phyloP scores from a whole-genome alignment of 1,140 invertebrate genomes.

The Drosophila pandora region DNA sequence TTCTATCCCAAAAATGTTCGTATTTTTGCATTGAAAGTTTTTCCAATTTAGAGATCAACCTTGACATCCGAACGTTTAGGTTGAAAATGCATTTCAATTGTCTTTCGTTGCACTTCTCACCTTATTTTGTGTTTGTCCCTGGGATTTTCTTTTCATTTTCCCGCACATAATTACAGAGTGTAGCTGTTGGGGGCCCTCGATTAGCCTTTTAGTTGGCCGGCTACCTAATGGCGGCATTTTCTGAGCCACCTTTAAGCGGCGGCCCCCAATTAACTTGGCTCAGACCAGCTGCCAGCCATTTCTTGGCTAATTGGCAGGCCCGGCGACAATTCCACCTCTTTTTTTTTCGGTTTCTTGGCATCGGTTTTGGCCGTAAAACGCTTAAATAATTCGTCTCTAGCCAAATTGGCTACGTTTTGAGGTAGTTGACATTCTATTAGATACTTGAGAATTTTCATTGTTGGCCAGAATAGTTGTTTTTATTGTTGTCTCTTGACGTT shows the following conservation, averaged over 20 bases:
- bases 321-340: slow-evolving; percentile 23
- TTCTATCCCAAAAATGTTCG: neutral
- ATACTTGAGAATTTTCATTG: slow-evolving; percentile 35
- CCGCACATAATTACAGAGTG: slow-evolving; percentile 20
- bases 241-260: slow-evolving; percentile 27
- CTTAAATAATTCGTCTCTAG: slow-evolving; percentile 15
- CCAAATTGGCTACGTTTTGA: slow-evolving; percentile 37
- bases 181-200: slow-evolving; percentile 27
- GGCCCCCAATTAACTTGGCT: slow-evolving; percentile 25
- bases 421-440: slow-evolving; percentile 4
- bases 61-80: slow-evolving; percentile 22
- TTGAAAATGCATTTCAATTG: slow-evolving; percentile 17
- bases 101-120: slow-evolving; percentile 22
- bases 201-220: slow-evolving; percentile 39
- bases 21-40: neutral
- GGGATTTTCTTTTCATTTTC: slow-evolving; percentile 14
- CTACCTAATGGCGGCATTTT: slow-evolving; percentile 44
- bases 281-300: slow-evolving; percentile 26
- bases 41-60: slow-evolving; percentile 1
- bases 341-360: slow-evolving; percentile 35
- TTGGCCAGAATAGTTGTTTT: slow-evolving; percentile 12
- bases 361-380: slow-evolving; percentile 1
- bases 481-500: slow-evolving; percentile 1
- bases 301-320: slow-evolving; percentile 63
- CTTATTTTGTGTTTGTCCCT: neutral